Conservation (phyloP, 1,140 invertebrate genomes). For the Cheumatopsyche charites region DNA sequence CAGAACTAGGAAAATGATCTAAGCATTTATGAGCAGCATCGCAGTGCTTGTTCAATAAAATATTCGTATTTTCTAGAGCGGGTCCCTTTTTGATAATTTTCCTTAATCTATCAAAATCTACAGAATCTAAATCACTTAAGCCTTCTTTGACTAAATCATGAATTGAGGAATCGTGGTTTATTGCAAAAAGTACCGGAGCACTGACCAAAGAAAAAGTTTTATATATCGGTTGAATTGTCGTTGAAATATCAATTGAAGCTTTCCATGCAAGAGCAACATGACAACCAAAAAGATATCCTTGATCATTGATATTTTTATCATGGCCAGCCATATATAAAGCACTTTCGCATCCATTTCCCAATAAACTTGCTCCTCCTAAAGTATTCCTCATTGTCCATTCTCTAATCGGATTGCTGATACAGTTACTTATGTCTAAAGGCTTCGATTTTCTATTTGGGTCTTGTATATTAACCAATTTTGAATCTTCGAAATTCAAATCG, state of each 20-base stretch:
- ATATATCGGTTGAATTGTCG: conserved; percentile 55
- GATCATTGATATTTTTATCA: conserved; percentile 64
- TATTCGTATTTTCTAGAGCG: conserved; percentile 67
- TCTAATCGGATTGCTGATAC: conserved; percentile 67
- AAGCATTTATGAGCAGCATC: conserved; percentile 70
- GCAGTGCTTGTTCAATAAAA: conserved; percentile 74
- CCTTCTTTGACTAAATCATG: conserved; percentile 72
- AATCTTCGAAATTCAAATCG: conserved; percentile 52
- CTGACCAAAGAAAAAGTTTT: conserved; percentile 71
- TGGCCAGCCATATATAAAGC: conserved; percentile 80
- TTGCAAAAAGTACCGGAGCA: conserved; percentile 79
- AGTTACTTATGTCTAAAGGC: conserved; percentile 58
- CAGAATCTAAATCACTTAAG: conserved; percentile 68
- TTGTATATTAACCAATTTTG: conserved; percentile 53
- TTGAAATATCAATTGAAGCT: conserved; percentile 67
- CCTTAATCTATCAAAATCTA: conserved; percentile 67
- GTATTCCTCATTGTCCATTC: conserved; percentile 85
- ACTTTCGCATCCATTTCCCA: conserved; percentile 83
- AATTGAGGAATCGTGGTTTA: conserved; percentile 71
- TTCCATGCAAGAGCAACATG: conserved; percentile 85
- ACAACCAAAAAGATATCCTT: conserved; percentile 83
- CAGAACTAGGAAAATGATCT: conserved; percentile 65
- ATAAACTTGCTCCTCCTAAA: conserved; percentile 74
- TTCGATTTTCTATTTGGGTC: conserved; percentile 38
- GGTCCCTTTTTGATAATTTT: conserved; percentile 60